phyloP scores from a whole-genome alignment of 2,797 vertebrate species.

The Xenops minutus region DNA sequence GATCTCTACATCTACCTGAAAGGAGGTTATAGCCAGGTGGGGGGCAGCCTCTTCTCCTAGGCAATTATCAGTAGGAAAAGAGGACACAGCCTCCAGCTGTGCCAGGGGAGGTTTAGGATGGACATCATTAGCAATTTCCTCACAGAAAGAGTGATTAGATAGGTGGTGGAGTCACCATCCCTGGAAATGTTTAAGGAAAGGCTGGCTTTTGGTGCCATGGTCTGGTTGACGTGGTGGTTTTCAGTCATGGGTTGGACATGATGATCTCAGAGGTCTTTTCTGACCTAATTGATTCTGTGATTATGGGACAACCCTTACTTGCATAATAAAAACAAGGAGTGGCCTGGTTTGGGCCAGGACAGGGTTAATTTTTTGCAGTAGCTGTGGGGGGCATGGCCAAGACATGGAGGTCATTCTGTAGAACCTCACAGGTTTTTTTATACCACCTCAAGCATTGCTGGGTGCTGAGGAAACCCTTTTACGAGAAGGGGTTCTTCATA shows the following conservation, averaged over 20 bases:
- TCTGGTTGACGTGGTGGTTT: neutral
- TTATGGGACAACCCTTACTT: neutral
- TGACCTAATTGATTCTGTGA: neutral
- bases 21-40: too few relatives aligned
- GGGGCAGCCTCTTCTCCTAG: neutral
- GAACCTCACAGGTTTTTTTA: neutral
- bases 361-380: neutral
- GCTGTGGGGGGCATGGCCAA: neutral
- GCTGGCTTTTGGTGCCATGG: neutral
- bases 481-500: neutral
- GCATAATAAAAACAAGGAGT: neutral
- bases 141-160: neutral
- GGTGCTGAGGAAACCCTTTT: neutral
- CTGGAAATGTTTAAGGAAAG: neutral
- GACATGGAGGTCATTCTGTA: neutral
- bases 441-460: too few relatives aligned
- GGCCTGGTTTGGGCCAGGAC: neutral
- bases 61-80: neutral
- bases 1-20: neutral
- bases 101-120: neutral
- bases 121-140: neutral
- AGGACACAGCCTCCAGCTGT: neutral
- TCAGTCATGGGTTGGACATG: neutral
- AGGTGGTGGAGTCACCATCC: neutral
- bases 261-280: neutral